Base-by-base conservation (phyloP, 2,113 vertebrate genomes). In the Albula goreensis region DNA sequence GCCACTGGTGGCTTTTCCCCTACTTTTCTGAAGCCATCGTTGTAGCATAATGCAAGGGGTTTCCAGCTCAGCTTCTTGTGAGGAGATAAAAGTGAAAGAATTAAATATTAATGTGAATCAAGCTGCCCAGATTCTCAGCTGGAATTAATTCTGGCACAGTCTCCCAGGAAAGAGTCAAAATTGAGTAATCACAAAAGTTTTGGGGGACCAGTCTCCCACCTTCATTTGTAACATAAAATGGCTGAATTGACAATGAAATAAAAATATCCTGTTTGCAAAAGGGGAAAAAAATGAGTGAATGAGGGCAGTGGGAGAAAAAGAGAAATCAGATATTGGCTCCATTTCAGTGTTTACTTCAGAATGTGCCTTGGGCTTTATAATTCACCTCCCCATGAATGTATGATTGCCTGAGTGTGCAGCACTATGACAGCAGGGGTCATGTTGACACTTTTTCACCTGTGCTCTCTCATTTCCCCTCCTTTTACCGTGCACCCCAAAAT, bases 401-500 rank as follows among this genome's bases (percentile, higher is more conserved):
- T 41, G 31, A 41, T 57, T 60, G 83, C 87, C 22, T 70, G 15
- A 31, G 41, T 52, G 50, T 52, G 15, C 25, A 9, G 13, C 25
- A 48, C 50, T 5, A 25, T 74, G 86, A 57, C 25, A 57, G 41
- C 22, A 51, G 81, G n/a, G 19, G 48, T 74, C 19, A 81, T n/a
- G 80, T n/a, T n/a, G 56, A 13, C 17, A 53, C 52, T 89, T 89
- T 90, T 89, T 82, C 88, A 91, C 91, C 87, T 91, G 87, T 78
- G 84, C 85, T 88, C 89, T 88, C 81, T 89, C 86, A 87, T 83
- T 41, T 22, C 80, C 87, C 78, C 60, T 57, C 17, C 83, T 12
- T 57, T 41, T 74, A 70, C 83, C 90, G 87, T 91, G 90, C 90
- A 87, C 93, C 90, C 88, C 82, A 91, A 90, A 93, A 93, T 93